A percentile compares a stretch with the other conserved stretches of the same genome.
Conservation (phyloP, 23 tunicate genomes). For the Aplidium turbinatum region DNA sequence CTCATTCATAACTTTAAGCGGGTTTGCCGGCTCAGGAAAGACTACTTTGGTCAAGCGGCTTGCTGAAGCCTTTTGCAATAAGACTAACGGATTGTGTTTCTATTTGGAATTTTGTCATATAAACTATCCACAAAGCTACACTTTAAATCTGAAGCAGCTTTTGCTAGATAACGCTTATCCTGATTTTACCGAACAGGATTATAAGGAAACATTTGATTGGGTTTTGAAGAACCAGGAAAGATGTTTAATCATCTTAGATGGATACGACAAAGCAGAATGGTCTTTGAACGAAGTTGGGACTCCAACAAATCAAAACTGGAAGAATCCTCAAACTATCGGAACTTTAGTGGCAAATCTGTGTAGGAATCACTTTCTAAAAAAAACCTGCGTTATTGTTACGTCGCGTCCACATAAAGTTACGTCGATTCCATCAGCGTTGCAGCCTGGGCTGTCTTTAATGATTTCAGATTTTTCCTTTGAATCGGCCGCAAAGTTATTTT, state of each 20-base stretch:
- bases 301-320: slow-evolving; percentile 17
- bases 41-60: slow-evolving; percentile 18
- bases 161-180: slow-evolving; percentile 22
- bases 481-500: neutral
- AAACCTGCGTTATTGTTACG: slow-evolving; percentile 3
- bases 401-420: slow-evolving; percentile 27
- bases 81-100: neutral
- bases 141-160: slow-evolving; percentile 5
- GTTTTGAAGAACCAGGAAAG: neutral
- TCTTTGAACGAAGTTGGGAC: neutral
- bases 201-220: slow-evolving; percentile 18
- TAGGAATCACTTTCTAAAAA: slow-evolving; percentile 26
- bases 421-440: neutral
- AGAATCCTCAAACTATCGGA: slow-evolving; percentile 1
- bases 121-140: slow-evolving; percentile 8
- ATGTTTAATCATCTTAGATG: slow-evolving; percentile 34
- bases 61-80: neutral
- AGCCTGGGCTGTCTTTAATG: neutral
- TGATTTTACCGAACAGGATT: neutral
- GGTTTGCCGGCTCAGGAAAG: slow-evolving; percentile 42
- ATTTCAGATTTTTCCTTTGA: slow-evolving; percentile 10
- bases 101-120: neutral
- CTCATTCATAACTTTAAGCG: slow-evolving; percentile 4
- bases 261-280: slow-evolving; percentile 29
- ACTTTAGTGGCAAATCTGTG: slow-evolving; percentile 11